A percentile compares a stretch with the other conserved stretches of the same genome.
Evolutionary conservation across 2,888 invertebrate species (phyloP).

Genomic region (Troilus luridus): DNA sequence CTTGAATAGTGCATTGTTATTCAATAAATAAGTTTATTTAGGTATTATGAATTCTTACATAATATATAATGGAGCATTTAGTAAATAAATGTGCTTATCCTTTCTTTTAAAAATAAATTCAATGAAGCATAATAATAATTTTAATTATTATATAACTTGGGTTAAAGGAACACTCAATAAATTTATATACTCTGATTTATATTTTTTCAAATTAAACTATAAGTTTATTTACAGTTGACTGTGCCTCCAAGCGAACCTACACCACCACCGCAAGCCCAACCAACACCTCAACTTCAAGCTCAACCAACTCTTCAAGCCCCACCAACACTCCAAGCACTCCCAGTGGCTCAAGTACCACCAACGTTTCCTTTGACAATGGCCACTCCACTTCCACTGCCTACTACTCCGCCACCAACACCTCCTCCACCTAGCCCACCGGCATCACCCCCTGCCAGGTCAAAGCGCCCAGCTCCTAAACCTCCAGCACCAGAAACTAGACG

Average conservation of each 20-base stretch:
- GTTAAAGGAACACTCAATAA: too few relatives aligned
- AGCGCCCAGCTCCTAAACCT: slow-evolving; percentile 66
- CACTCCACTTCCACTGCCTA: slow-evolving; percentile 38
- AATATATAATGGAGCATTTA: too few relatives aligned
- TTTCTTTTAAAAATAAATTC: too few relatives aligned
- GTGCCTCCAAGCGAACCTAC: not conserved
- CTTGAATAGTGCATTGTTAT: too few relatives aligned
- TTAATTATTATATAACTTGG: too few relatives aligned
- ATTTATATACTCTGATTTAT: not conserved
- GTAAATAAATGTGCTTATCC: too few relatives aligned
- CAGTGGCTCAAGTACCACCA: slow-evolving; percentile 2
- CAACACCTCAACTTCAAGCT: slow-evolving; percentile 50
- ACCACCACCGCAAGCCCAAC: slow-evolving; percentile 53
- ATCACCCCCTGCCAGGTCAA: slow-evolving; percentile 61
- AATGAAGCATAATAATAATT: too few relatives aligned
- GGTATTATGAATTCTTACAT: too few relatives aligned
- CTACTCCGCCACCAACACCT: slow-evolving; percentile 35
- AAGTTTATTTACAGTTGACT: slow-evolving; percentile 24
- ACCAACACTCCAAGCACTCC: slow-evolving; percentile 48
- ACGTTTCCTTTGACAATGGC: slow-evolving; percentile 51
- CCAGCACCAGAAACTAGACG: slow-evolving; percentile 66
- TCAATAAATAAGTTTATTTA: too few relatives aligned
- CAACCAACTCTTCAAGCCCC: slow-evolving; percentile 50
- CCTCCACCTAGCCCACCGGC: slow-evolving; percentile 74
- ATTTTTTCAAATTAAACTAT: not conserved